phyloP scores from a whole-genome alignment of 2,113 vertebrate genomes.

The Neodontobutis hainanensis region DNA sequence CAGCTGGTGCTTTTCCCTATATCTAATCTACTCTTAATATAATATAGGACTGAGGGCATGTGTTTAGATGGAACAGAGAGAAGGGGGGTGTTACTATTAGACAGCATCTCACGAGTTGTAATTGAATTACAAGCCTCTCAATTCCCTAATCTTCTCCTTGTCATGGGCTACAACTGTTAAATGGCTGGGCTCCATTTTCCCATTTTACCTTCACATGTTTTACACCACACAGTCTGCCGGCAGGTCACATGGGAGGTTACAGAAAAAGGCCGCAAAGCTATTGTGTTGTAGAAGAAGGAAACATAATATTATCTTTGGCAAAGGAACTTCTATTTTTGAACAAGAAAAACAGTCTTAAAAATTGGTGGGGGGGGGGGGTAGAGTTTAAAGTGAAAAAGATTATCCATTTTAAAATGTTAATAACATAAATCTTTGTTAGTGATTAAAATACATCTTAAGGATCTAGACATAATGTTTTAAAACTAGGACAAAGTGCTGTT shows the following conservation, averaged over 20 bases:
- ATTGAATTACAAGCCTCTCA: conserved; percentile 77
- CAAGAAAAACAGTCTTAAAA: conserved; percentile 36
- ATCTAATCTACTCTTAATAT: conserved; percentile 75
- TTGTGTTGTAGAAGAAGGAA: conserved; percentile 63
- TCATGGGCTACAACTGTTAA: conserved; percentile 74
- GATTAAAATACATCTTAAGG: neutral
- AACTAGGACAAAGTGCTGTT: conserved; percentile 20
- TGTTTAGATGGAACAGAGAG: conserved; percentile 69
- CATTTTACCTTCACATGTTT: conserved; percentile 67
- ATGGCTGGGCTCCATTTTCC: conserved; percentile 60
- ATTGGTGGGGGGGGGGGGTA: conserved; percentile 23
- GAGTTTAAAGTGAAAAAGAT: conserved; percentile 32
- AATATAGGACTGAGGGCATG: conserved; percentile 60
- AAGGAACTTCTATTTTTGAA: conserved; percentile 70
- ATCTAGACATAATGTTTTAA: conserved; percentile 5
- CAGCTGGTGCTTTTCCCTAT: conserved; percentile 66
- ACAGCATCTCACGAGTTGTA: conserved; percentile 68
- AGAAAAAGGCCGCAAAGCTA: conserved; percentile 52
- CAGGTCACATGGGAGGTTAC: conserved; percentile 38
- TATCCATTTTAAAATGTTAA: conserved; percentile 51
- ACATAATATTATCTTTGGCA: conserved; percentile 62
- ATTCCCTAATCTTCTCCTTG: conserved; percentile 75
- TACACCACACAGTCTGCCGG: conserved; percentile 53
- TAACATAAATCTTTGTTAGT: conserved; percentile 31
- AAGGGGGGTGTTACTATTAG: conserved; percentile 60